phyloP scores from a whole-genome alignment of 2,888 invertebrate species.

The Dasysyrphus albostriatus region DNA sequence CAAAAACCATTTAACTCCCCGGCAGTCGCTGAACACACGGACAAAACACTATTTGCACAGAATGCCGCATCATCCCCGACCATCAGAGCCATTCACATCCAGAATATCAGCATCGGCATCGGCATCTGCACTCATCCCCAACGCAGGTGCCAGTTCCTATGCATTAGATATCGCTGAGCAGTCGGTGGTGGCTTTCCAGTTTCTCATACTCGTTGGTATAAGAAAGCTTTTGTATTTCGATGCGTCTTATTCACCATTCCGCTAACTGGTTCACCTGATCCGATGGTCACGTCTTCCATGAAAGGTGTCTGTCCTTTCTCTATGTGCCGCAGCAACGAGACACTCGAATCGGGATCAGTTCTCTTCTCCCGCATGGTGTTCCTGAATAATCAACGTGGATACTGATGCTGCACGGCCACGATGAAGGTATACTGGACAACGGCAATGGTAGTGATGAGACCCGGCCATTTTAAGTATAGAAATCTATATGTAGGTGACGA shows the following conservation, averaged over 20 bases:
- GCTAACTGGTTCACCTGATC: conserved; percentile 70
- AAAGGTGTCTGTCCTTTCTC: conserved; percentile 65
- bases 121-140: conserved; percentile 27
- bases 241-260: conserved; percentile 72
- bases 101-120: conserved; percentile 19
- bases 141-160: conserved; percentile 4
- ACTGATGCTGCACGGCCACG: conserved; percentile 53
- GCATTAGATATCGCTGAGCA: conserved; percentile 60
- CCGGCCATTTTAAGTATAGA: conserved; percentile 26
- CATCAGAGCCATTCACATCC: conserved; percentile 34
- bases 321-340: conserved; percentile 52
- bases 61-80: conserved; percentile 69
- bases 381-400: conserved; percentile 68
- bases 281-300: conserved; percentile 73
- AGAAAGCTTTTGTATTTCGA: conserved; percentile 71
- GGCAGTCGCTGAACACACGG: conserved; percentile 45
- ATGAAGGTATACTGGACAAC: conserved; percentile 39
- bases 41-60: conserved; percentile 62
- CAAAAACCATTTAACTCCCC: conserved; percentile 72
- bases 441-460: conserved; percentile 45
- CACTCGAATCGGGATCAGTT: conserved; percentile 69
- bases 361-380: conserved; percentile 72
- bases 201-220: conserved; percentile 48
- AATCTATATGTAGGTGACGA: conserved; percentile 52
- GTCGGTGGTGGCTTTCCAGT: conserved; percentile 59